Percentiles rank a stretch among this genome's conserved stretches.
Conservation (phyloP, 2,888 invertebrate species). For the Lutraria lutraria region DNA sequence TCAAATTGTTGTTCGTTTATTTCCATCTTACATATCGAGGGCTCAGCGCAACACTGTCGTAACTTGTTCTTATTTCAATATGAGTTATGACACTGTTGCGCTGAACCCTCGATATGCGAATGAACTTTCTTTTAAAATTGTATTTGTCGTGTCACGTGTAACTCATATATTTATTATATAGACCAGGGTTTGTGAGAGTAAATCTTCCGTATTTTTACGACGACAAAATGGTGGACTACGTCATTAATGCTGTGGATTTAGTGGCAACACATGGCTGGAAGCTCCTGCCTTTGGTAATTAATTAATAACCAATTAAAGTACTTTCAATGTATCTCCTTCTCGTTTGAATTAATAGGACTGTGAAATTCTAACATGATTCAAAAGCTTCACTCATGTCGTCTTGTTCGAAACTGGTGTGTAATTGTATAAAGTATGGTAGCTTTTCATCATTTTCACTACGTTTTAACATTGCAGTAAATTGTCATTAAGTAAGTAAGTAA, state of each 20-base stretch:
- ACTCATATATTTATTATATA: slow-evolving; percentile 38
- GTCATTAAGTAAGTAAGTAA: too few relatives aligned
- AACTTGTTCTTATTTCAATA: too few relatives aligned
- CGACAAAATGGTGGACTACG: slow-evolving; percentile 71
- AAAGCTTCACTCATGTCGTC: neutral
- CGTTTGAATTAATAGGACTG: neutral
- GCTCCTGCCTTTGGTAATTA: slow-evolving; percentile 74
- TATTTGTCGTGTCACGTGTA: too few relatives aligned
- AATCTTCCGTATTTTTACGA: slow-evolving; percentile 76
- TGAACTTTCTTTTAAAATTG: too few relatives aligned
- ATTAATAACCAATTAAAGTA: neutral
- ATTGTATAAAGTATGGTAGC: too few relatives aligned
- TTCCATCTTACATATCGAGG: too few relatives aligned
- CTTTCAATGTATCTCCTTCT: neutral
- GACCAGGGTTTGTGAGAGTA: slow-evolving; percentile 76
- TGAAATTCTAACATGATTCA: neutral
- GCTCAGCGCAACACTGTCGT: too few relatives aligned
- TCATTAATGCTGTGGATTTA: slow-evolving; percentile 76
- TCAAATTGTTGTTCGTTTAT: neutral
- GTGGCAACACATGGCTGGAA: slow-evolving; percentile 76
- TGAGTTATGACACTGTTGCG: too few relatives aligned
- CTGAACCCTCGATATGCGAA: too few relatives aligned
- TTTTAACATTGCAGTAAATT: too few relatives aligned
- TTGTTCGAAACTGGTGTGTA: too few relatives aligned
- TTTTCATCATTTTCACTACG: too few relatives aligned